phyloP scores from a whole-genome alignment of 2,797 vertebrate species.

The Botia kubotai region DNA sequence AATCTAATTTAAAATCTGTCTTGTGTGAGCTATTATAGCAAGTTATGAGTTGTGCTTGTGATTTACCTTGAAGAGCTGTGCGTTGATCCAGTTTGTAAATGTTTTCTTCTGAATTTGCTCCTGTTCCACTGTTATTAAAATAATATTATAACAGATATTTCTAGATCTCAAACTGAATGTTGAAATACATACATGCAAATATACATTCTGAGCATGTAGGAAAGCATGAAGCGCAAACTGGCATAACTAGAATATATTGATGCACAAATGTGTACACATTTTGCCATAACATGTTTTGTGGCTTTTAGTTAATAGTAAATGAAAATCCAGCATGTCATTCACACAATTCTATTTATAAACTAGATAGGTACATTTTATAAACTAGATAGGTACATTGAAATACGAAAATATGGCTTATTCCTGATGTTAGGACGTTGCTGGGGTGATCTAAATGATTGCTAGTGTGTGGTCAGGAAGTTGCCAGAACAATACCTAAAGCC shows the following conservation, averaged over 20 bases:
- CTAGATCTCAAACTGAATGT: neutral
- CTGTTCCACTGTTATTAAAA: constrained; percentile 81
- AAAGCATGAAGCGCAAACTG: neutral
- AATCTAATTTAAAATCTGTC: too few relatives aligned
- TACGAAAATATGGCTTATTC: too few relatives aligned
- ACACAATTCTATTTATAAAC: constrained; percentile 47
- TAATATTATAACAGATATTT: constrained; percentile 8
- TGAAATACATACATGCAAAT: neutral
- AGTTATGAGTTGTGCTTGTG: neutral
- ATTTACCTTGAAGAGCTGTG: constrained; percentile 87
- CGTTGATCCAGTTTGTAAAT: constrained; percentile 94
- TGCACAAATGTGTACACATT: constrained; percentile 43
- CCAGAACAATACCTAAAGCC: too few relatives aligned
- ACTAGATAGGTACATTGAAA: too few relatives aligned
- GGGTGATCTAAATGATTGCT: too few relatives aligned
- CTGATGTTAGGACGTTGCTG: too few relatives aligned
- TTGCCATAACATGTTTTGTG: constrained; percentile 36
- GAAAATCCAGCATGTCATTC: constrained; percentile 14
- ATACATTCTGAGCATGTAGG: neutral
- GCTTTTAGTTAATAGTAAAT: constrained; percentile 43
- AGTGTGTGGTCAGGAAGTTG: too few relatives aligned
- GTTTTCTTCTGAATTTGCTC: constrained; percentile 91
- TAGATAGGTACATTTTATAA: too few relatives aligned
- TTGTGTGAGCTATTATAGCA: neutral
- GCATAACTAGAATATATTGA: constrained; percentile 14